Conservation (phyloP, 2,797 vertebrate species). For the Phoxinus dragarum region DNA sequence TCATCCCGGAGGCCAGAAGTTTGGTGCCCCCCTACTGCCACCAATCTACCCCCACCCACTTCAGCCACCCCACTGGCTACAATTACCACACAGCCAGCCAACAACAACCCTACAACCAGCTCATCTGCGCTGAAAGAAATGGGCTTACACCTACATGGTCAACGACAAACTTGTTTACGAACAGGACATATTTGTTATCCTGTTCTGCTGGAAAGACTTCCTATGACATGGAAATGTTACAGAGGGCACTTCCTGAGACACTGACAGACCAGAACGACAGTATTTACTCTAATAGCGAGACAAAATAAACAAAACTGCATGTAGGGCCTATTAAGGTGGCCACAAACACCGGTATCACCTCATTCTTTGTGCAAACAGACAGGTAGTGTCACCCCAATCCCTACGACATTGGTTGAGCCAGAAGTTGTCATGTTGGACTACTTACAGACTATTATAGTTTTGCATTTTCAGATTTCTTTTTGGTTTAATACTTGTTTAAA, state of each 20-base stretch:
- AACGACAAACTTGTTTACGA: conserved; percentile 20
- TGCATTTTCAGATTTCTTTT: neutral
- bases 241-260: neutral
- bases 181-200: conserved; percentile 31
- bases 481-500: no score
- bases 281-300: neutral
- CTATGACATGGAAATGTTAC: conserved; percentile 22
- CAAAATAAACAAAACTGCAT: conserved; percentile 6
- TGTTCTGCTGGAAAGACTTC: conserved; percentile 32
- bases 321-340: neutral
- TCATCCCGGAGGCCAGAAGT: conserved; percentile 48
- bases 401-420: neutral
- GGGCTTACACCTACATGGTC: neutral
- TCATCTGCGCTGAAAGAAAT: conserved; percentile 16
- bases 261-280: neutral
- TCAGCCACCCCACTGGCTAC: conserved; percentile 67
- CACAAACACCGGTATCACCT: neutral
- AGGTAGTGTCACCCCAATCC: neutral
- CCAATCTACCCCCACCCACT: conserved; percentile 55
- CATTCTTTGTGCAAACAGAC: neutral
- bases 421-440: neutral
- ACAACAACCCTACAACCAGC: conserved; percentile 64
- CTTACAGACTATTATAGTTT: neutral
- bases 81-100: conserved; percentile 74
- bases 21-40: conserved; percentile 59